These are phyloP conservation scores for Gari tellinella DNA, from an alignment of 2,888 invertebrate species.

Conservation along the genomic window DNA sequence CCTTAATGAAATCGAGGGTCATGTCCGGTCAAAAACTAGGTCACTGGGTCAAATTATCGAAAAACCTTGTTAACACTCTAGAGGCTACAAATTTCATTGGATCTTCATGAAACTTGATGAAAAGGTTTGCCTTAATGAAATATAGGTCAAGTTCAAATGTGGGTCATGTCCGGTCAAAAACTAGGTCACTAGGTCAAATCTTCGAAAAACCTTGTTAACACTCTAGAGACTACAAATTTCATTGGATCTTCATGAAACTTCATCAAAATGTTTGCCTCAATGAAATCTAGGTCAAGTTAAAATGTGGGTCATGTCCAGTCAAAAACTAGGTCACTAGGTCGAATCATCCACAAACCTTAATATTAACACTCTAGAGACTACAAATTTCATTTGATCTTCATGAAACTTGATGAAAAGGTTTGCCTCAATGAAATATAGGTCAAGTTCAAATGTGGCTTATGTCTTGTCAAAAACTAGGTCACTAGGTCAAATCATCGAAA, in stretches of 20 bases:
- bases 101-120: background rate
- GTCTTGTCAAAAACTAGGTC: too few species aligned
- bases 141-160: background rate
- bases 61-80: slow-evolving; percentile 3
- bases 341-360: too few species aligned
- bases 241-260: background rate
- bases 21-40: background rate
- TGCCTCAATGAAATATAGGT: too few species aligned
- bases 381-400: too few species aligned
- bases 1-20: background rate
- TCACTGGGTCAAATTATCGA: background rate
- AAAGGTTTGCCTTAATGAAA: background rate
- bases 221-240: background rate
- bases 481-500: too few species aligned
- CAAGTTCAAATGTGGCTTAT: too few species aligned
- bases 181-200: background rate
- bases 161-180: background rate
- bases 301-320: too few species aligned
- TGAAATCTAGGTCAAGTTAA: background rate
- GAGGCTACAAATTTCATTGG: background rate
- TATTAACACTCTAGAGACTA: too few species aligned
- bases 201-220: slow-evolving; percentile 1
- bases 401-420: too few species aligned
- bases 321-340: too few species aligned
- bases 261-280: background rate